A percentile compares a stretch with the other conserved stretches of the same genome.
Evolutionary conservation across 2,113 vertebrate genomes (phyloP).

Genomic region (Sardina pilchardus): DNA sequence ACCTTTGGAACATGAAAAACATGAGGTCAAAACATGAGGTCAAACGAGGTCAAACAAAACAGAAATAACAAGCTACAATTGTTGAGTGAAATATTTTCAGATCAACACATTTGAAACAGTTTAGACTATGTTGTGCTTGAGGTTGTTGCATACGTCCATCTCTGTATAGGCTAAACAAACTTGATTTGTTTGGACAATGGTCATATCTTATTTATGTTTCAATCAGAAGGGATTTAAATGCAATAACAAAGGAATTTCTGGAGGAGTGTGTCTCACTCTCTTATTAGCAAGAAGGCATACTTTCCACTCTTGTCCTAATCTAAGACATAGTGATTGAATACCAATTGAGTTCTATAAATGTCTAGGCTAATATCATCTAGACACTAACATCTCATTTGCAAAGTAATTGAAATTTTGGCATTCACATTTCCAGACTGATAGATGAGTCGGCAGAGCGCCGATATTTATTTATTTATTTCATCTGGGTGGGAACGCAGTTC

Average conservation of each 20-base stretch:
- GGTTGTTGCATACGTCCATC: background rate
- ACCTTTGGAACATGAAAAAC: background rate
- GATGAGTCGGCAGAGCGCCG: background rate
- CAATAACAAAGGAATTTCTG: background rate
- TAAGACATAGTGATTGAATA: slow-evolving; percentile 11
- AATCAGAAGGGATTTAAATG: background rate
- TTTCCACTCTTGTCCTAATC: background rate
- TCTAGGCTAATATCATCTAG: slow-evolving; percentile 17
- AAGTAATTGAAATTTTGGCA: slow-evolving; percentile 19
- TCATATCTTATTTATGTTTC: background rate
- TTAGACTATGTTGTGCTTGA: background rate
- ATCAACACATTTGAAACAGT: background rate
- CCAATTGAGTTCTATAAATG: slow-evolving; percentile 22
- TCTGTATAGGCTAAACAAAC: background rate
- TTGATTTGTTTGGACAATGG: background rate
- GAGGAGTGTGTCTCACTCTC: background rate
- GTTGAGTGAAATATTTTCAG: background rate
- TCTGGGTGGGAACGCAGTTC: background rate
- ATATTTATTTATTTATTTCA: slow-evolving; percentile 5
- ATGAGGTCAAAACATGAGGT: too few relatives aligned
- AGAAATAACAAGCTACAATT: too few relatives aligned
- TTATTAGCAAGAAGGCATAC: background rate
- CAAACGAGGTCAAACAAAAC: background rate
- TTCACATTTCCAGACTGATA: slow-evolving; percentile 14
- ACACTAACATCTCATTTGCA: slow-evolving; percentile 21